Evolutionary conservation across 2,797 vertebrate genomes (phyloP).

Genomic region (Aphelocoma californica): DNA sequence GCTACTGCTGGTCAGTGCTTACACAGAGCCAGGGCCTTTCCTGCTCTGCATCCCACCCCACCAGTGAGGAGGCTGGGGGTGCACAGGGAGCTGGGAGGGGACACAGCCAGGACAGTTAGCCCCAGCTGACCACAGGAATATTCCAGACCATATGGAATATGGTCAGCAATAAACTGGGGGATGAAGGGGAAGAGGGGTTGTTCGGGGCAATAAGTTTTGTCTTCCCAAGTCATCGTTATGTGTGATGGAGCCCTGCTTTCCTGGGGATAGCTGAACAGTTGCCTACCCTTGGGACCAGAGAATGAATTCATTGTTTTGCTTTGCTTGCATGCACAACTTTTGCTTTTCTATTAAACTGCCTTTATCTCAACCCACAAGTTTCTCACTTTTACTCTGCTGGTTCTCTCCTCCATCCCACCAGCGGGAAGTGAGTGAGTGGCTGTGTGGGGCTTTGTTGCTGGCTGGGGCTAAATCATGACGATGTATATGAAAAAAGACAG

Average conservation of each 20-base stretch:
- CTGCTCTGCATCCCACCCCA: no score
- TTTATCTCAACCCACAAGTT: neutral
- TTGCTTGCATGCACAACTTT: neutral
- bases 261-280: neutral
- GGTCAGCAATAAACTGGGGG: neutral
- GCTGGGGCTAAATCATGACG: neutral
- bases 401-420: neutral
- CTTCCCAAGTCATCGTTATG: rapidly evolving
- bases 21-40: neutral
- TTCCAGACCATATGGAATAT: neutral
- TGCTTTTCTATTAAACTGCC: neutral
- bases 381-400: neutral
- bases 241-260: neutral
- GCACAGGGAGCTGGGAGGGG: neutral
- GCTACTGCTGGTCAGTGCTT: neutral
- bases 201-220: neutral
- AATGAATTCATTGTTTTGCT: neutral
- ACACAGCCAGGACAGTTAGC: neutral
- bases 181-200: neutral
- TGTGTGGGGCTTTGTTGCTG: neutral
- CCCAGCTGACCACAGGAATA: neutral
- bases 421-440: rapidly evolving
- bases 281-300: neutral
- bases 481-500: neutral
- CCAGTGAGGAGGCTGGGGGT: neutral